phyloP scores from a whole-genome alignment of 1,140 invertebrate genomes.

The Notospermus geniculatus region DNA sequence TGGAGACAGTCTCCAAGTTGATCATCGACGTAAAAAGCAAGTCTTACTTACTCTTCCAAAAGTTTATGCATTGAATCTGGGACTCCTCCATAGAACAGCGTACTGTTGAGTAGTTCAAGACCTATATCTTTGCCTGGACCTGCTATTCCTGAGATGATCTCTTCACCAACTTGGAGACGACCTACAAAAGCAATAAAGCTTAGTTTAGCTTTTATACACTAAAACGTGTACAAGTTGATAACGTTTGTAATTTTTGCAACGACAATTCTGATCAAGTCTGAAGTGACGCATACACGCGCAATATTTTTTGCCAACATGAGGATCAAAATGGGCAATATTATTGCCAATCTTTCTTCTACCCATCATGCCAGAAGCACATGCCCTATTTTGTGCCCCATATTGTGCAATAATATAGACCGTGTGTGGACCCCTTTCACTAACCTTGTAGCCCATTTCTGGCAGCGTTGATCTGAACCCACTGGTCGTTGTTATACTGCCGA shows the following conservation, averaged over 20 bases:
- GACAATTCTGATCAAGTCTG: no score
- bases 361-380: no score
- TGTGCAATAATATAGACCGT: no score
- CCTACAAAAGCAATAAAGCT: conserved; percentile 18
- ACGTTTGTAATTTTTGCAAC: no score
- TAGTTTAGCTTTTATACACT: neutral
- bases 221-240: neutral
- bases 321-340: no score
- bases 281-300: no score
- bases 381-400: no score
- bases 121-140: conserved; percentile 58
- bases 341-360: no score
- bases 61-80: conserved; percentile 50
- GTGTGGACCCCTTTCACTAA: neutral
- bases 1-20: no score
- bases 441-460: conserved; percentile 26
- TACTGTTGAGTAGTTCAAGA: conserved; percentile 45
- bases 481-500: conserved; percentile 77
- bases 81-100: conserved; percentile 73
- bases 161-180: conserved; percentile 19
- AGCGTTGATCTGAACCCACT: conserved; percentile 75
- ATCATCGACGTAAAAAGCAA: no score
- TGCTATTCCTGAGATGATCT: conserved; percentile 44
- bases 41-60: no score
- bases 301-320: no score